Evolutionary conservation across 2,797 vertebrate genomes (phyloP), one percentile per base, ranked within the genome.

Genomic region (Hyperoplus immaculatus): DNA sequence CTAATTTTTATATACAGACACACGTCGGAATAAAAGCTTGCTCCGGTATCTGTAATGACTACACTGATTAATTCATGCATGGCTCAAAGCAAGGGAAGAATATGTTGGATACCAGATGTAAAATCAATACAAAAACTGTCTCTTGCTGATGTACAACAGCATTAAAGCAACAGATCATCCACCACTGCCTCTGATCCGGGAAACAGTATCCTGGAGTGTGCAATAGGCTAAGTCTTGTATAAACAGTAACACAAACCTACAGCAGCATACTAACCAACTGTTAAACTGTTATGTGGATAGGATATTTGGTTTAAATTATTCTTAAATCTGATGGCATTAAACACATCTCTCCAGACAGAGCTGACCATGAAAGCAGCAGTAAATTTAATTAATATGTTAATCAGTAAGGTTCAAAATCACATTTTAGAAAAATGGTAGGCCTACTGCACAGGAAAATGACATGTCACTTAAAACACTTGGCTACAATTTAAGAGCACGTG

Each of bases 171-270:
- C 46, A 41, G 56, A 50, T 0, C 13, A 29, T 29, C 29, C 29
- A 29, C 29, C 29, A 29, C 29, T 29, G 29, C 11, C n/a, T 57
- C 9, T 6, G 66, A 51, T 54, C 21, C n/a, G 16, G 72, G 73
- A 78, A 83, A 83, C 67, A 38, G 69, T 51, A 73, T 76, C 79
- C 53, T 59, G 53, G 14, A 57, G 74, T 82, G 81, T 72, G 29
- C 29, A 29, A 29, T 29, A 29, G 29, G 29, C 80, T 59, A 74
- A 61, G 71, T 58, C 46, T 47, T 78, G 36, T 62, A 54, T 45
- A 60, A 82, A 72, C 53, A 76, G 50, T 49, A 56, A 69, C 56
- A 77, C 43, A 59, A 53, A 47, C 69, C 55, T 38, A 3, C 70
- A 74, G 60, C 70, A 74, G 60, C 46, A 66, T 72, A 58, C 42